phyloP scores from a whole-genome alignment of 2,113 vertebrate genomes.

The Mellivora capensis region DNA sequence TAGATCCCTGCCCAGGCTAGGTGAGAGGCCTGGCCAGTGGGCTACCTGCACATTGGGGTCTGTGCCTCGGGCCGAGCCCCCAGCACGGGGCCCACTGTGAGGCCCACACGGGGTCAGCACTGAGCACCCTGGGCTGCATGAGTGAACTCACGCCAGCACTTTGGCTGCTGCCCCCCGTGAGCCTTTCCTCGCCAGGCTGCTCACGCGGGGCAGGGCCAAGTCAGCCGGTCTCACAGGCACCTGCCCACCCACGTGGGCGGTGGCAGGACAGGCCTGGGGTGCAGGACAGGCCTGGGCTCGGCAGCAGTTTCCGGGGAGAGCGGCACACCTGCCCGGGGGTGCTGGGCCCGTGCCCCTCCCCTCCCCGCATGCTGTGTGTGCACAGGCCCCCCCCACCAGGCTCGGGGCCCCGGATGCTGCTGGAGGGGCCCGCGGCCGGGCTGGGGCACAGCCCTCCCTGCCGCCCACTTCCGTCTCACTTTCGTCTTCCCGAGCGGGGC shows the following conservation, averaged over 20 bases:
- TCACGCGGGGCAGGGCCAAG: too few relatives aligned
- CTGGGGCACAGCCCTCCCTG: not conserved
- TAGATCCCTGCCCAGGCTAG: too few relatives aligned
- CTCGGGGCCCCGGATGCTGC: not conserved
- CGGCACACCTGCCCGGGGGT: not conserved
- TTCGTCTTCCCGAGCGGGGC: not conserved
- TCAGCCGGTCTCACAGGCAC: not conserved
- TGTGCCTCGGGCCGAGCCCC: not conserved
- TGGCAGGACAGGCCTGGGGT: not conserved
- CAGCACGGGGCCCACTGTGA: not conserved
- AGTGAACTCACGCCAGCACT: not conserved
- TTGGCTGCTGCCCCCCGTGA: not conserved
- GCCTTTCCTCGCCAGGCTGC: not conserved
- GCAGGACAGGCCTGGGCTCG: rapidly evolving
- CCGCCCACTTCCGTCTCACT: rapidly evolving
- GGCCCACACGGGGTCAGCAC: rapidly evolving
- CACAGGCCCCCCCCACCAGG: too few relatives aligned
- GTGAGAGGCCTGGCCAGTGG: not conserved
- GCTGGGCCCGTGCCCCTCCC: not conserved
- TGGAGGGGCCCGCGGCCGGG: not conserved
- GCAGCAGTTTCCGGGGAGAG: not conserved
- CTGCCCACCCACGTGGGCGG: not conserved
- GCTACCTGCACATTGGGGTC: not conserved
- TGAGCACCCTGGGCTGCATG: not conserved
- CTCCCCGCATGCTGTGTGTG: not conserved